Percentiles rank a stretch among this genome's conserved stretches.
phyloP scores from a whole-genome alignment of 2,113 vertebrate species.

The Rallus limicola region DNA sequence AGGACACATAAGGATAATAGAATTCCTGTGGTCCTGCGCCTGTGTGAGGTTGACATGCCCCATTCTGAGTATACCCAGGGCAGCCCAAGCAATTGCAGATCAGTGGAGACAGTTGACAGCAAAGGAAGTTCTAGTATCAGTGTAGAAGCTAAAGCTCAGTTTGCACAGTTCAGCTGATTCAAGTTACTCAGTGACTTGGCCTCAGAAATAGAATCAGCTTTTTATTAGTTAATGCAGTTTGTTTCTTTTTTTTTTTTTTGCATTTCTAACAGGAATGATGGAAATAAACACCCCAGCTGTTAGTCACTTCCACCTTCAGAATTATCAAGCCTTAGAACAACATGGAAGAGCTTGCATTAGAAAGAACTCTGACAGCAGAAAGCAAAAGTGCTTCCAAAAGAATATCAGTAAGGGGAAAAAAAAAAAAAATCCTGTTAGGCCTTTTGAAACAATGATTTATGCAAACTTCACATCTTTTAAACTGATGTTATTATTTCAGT shows the following conservation, averaged over 20 bases:
- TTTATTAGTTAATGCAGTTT: neutral
- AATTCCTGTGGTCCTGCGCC: neutral
- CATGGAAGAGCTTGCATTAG: neutral
- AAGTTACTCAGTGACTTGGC: neutral
- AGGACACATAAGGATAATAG: fast-evolving
- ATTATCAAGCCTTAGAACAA: neutral
- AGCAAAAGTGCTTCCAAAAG: neutral
- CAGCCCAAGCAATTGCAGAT: neutral
- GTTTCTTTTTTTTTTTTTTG: neutral
- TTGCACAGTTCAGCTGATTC: neutral
- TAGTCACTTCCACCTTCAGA: slow-evolving; percentile 62
- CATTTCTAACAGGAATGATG: neutral
- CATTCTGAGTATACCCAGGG: neutral
- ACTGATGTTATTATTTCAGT: neutral
- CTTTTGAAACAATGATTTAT: neutral
- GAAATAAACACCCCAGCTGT: slow-evolving; percentile 37
- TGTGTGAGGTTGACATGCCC: neutral
- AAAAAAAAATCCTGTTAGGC: neutral
- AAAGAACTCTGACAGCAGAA: neutral
- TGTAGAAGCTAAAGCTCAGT: neutral
- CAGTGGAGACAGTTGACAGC: neutral
- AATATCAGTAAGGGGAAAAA: neutral
- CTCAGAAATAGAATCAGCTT: neutral
- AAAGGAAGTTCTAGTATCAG: neutral
- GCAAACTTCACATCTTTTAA: neutral